Conservation (phyloP, 2,888 invertebrate genomes). For the Dione vanillae region DNA sequence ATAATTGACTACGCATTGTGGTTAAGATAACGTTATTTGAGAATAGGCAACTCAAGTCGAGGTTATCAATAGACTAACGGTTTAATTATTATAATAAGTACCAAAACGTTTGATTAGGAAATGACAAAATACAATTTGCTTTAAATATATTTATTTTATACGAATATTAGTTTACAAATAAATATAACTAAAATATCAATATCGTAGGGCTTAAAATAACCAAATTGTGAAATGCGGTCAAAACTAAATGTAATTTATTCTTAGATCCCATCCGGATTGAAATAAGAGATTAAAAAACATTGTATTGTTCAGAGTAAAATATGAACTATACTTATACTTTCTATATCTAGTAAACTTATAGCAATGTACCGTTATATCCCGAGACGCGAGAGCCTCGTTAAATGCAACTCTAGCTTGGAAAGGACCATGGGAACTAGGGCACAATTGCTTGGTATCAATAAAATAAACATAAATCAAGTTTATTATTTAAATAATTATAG, state of each 20-base stretch:
- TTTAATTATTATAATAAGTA: slow-evolving; percentile 43
- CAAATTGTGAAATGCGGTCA: slow-evolving; percentile 2
- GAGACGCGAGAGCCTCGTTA: slow-evolving; percentile 34
- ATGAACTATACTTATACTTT: background rate
- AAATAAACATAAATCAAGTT: slow-evolving; percentile 15
- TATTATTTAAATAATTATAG: slow-evolving; percentile 8
- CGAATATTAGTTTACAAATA: too few species aligned
- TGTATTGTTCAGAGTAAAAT: background rate
- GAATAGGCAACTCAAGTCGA: slow-evolving; percentile 48
- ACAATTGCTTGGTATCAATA: slow-evolving; percentile 27
- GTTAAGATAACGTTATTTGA: slow-evolving; percentile 53
- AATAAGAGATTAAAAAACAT: background rate
- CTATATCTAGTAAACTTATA: slow-evolving; percentile 18
- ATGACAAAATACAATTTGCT: slow-evolving; percentile 5
- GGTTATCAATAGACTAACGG: slow-evolving; percentile 60
- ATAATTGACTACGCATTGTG: slow-evolving; percentile 56
- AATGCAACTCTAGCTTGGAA: slow-evolving; percentile 41
- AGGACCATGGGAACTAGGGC: slow-evolving; percentile 43
- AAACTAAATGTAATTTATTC: background rate
- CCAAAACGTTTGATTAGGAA: slow-evolving; percentile 23
- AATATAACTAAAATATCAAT: background rate
- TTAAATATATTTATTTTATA: slow-evolving; percentile 7
- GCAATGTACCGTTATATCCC: slow-evolving; percentile 35
- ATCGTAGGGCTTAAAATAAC: background rate
- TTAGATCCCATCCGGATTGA: background rate